A percentile compares a stretch with the other conserved stretches of the same genome.
Conservation (phyloP, 2,888 invertebrate species). For the Vesta saturnalis region DNA sequence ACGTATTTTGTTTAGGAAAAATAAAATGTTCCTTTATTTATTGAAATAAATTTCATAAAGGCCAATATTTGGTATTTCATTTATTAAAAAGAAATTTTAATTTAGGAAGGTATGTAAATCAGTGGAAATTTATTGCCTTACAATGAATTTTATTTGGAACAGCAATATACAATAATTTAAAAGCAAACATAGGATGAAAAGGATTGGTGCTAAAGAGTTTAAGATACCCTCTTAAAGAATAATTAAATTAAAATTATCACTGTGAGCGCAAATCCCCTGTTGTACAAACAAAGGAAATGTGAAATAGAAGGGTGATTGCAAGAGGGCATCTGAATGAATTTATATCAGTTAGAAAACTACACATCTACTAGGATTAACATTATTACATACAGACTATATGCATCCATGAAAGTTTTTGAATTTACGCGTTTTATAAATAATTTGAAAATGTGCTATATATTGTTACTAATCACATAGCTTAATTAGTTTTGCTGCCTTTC, state of each 20-base stretch:
- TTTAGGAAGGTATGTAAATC: not conserved
- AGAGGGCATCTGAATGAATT: conserved; percentile 22
- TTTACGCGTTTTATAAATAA: not conserved
- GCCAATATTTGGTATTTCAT: conserved; percentile 16
- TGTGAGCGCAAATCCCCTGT: conserved; percentile 22
- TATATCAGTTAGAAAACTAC: not conserved
- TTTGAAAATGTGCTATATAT: not conserved
- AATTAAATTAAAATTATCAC: conserved; percentile 34
- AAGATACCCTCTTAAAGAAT: conserved; percentile 29
- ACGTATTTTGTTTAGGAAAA: conserved; percentile 14
- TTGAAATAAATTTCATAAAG: conserved; percentile 3
- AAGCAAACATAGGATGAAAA: too few relatives aligned
- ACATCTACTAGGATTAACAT: not conserved
- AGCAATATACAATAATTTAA: conserved; percentile 21
- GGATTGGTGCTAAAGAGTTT: conserved; percentile 20
- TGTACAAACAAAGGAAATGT: conserved; percentile 27
- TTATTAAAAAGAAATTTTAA: not conserved
- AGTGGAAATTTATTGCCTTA: conserved; percentile 20
- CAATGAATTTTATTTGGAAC: conserved; percentile 18
- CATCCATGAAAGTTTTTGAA: not conserved
- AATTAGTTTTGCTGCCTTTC: not conserved
- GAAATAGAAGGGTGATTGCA: conserved; percentile 18
- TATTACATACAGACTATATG: not conserved
- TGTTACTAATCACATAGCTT: not conserved
- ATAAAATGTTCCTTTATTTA: not conserved